A percentile compares a stretch with the other conserved stretches of the same genome.
Conservation (phyloP, 2,797 vertebrate species). For the Girardinus metallicus region DNA sequence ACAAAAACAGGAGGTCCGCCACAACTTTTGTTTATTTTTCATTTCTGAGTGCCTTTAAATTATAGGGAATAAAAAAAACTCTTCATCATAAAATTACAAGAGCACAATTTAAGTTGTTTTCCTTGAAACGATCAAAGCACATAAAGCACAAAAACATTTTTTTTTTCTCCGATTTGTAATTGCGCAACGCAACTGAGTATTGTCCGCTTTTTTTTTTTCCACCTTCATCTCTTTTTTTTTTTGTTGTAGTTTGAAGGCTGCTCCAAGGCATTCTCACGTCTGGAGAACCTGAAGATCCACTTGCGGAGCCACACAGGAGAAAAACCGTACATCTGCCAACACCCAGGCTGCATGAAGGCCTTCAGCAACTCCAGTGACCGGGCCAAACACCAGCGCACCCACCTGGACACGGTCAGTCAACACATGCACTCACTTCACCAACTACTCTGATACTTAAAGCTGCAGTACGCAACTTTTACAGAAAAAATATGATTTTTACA, state of each 20-base stretch:
- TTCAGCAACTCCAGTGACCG: conserved; percentile 84
- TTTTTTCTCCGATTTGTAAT: no score
- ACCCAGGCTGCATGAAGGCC: conserved; percentile 78
- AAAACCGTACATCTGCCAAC: conserved; percentile 81
- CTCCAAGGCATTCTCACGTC: conserved; percentile 79
- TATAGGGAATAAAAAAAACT: no score
- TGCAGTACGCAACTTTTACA: neutral
- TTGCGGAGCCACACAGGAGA: conserved; percentile 80
- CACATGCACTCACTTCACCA: conserved; percentile 15
- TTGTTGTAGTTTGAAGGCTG: conserved; percentile 77
- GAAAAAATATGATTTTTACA: neutral
- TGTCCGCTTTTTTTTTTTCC: neutral
- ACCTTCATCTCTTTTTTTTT: neutral
- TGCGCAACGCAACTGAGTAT: neutral
- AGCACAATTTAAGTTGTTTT: no score
- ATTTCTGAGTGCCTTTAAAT: no score
- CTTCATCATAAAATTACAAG: no score
- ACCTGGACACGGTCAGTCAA: conserved; percentile 77
- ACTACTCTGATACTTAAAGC: neutral
- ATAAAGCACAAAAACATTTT: no score
- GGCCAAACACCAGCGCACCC: conserved; percentile 81
- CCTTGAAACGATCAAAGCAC: no score
- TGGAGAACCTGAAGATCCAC: conserved; percentile 84
- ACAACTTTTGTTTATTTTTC: no score
- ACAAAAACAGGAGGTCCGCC: no score